Evolutionary conservation across 1,140 invertebrate species (phyloP).

Genomic region (Copidosoma floridanum): DNA sequence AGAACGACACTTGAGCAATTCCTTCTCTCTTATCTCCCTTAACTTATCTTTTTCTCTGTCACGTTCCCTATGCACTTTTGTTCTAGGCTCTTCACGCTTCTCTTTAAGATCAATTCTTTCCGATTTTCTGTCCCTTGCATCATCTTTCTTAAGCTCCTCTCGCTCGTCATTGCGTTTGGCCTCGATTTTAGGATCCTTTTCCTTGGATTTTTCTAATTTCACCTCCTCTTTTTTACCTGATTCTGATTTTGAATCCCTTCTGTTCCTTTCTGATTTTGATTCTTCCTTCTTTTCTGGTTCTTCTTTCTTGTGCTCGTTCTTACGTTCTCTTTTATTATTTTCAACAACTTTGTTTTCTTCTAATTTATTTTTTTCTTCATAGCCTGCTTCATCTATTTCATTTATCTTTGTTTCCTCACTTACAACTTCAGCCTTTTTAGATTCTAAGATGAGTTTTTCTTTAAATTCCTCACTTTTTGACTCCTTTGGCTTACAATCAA

Average conservation of each 20-base stretch:
- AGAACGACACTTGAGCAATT: conserved; percentile 34
- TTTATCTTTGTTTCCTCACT: conserved; percentile 5
- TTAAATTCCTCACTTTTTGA: conserved; percentile 10
- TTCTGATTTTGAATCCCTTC: conserved; percentile 19
- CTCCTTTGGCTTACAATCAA: neutral
- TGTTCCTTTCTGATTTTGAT: conserved; percentile 9
- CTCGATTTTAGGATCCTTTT: no score
- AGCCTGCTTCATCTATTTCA: conserved; percentile 7
- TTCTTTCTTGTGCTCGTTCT: neutral
- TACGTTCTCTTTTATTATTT: conserved; percentile 9
- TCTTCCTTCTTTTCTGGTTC: conserved; percentile 16
- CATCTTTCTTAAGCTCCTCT: conserved; percentile 13
- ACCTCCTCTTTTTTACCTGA: conserved; percentile 14
- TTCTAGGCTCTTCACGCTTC: conserved; percentile 29
- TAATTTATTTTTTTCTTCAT: neutral
- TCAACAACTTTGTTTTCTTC: conserved; percentile 26
- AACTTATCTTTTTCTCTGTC: conserved; percentile 34
- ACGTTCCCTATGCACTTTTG: conserved; percentile 30
- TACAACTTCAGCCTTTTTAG: neutral
- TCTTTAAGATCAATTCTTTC: conserved; percentile 22
- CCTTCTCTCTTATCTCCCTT: conserved; percentile 39
- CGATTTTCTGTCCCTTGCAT: conserved; percentile 22
- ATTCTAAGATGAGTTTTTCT: conserved; percentile 9
- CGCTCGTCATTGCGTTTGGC: conserved; percentile 8
- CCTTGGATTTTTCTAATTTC: conserved; percentile 21